Evolutionary conservation across 1,140 invertebrate genomes (phyloP), one percentile per base, ranked within the genome.

Genomic region (Parasteatoda tepidariorum): DNA sequence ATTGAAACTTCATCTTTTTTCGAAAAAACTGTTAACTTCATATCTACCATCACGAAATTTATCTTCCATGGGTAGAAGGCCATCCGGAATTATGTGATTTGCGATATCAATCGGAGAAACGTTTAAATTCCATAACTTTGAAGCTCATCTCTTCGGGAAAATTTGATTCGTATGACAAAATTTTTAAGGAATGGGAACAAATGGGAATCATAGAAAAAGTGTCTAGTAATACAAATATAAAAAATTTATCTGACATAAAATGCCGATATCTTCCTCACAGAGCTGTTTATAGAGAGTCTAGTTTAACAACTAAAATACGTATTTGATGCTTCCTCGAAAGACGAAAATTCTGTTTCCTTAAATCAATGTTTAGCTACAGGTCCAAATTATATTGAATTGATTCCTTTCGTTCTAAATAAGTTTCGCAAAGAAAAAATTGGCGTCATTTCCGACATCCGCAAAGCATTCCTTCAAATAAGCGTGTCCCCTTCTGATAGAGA

Each of bases 201-300:
- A n/a, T 59, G 57, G 57, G 57, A 59, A 59, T 59, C 24, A 59
- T 59, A 59, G 57, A 59, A 59, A 6, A 59, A 22, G 57, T 59
- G 7, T 5, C 57, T 15, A 59, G 9, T 59, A 11, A 1, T 22
- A 59, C 9, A n/a, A 26, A 59, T 11, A 22, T 13, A 1, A 5
- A 59, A 59, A 59, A 59, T 59, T 22, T 59, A 22, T 59, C 57
- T 3, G 57, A 59, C 1, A 13, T 15, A 59, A 59, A 9, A 26
- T 59, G 57, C 57, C 7, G 41, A 18, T 48, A 48, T 48, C 41
- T 48, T 9, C 41, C 41, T 48, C 41, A 48, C 18, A 48, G 41
- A 48, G 41, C 41, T 18, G 41, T 48, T 7, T 48, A 9, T 48
- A 48, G 18, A 18, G 41, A 48, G 18, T 48, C 41, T 48, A 48